phyloP scores from a whole-genome alignment of 2,888 invertebrate genomes.

The Melanostoma mellinum region DNA sequence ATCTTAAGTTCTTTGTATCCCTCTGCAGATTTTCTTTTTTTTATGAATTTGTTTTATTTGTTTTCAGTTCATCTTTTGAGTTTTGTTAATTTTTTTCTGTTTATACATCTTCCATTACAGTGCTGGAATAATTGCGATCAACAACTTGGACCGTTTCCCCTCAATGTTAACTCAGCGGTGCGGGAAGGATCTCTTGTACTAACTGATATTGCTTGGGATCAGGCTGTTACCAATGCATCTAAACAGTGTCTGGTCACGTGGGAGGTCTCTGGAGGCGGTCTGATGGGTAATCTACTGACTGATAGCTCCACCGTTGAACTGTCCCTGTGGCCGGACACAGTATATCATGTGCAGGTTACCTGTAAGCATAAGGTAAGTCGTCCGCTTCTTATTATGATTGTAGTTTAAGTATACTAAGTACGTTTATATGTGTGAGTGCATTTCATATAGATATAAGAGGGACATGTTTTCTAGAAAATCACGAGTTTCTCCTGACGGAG shows the following conservation, averaged over 20 bases:
- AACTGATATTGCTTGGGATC: slow-evolving; percentile 78
- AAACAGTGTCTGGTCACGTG: slow-evolving; percentile 89
- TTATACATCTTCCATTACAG: slow-evolving; percentile 72
- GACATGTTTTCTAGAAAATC: slow-evolving; percentile 70
- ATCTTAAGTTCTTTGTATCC: slow-evolving; percentile 4
- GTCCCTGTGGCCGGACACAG: slow-evolving; percentile 91
- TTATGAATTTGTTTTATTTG: slow-evolving; percentile 10
- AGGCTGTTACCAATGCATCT: slow-evolving; percentile 78
- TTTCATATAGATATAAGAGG: slow-evolving; percentile 29
- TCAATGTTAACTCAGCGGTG: slow-evolving; percentile 77
- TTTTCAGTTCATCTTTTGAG: slow-evolving; percentile 35
- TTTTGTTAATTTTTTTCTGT: slow-evolving; percentile 58
- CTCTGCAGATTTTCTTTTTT: background rate
- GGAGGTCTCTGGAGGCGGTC: slow-evolving; percentile 91
- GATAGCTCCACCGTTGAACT: slow-evolving; percentile 90
- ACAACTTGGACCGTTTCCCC: slow-evolving; percentile 77
- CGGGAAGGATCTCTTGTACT: slow-evolving; percentile 78
- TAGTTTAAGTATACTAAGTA: background rate
- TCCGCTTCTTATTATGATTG: background rate
- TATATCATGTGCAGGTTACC: slow-evolving; percentile 90
- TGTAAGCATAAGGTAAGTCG: slow-evolving; percentile 79
- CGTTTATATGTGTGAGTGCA: background rate
- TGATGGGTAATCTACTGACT: slow-evolving; percentile 91
- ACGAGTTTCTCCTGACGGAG: slow-evolving; percentile 60
- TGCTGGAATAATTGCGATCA: slow-evolving; percentile 79